Evolutionary conservation across 2,113 vertebrate species (phyloP).

Genomic region (Mola mola): DNA sequence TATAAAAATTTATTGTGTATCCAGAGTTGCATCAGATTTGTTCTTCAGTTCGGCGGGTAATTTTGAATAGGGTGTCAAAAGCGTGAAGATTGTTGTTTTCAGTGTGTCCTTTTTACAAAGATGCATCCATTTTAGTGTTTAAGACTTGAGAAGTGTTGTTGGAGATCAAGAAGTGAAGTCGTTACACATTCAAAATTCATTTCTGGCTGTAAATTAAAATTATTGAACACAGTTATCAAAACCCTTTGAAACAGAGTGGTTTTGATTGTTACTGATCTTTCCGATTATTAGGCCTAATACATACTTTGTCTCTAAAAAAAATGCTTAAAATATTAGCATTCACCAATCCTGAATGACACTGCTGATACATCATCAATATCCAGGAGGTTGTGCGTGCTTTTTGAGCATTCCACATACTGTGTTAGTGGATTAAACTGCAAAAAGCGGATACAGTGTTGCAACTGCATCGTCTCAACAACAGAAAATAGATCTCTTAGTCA

Average conservation of each 20-base stretch:
- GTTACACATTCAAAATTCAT: constrained; percentile 28
- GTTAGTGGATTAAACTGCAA: constrained; percentile 67
- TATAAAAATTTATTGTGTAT: constrained; percentile 2
- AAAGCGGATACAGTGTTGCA: constrained; percentile 68
- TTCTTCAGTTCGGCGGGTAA: constrained; percentile 25
- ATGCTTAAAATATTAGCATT: constrained; percentile 9
- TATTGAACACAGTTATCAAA: constrained; percentile 38
- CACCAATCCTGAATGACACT: constrained; percentile 48
- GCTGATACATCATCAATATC: constrained; percentile 37
- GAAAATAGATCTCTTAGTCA: constrained; percentile 82
- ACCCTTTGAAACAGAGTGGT: constrained; percentile 31
- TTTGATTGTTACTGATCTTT: constrained; percentile 27
- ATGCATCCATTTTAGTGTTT: constrained; percentile 38
- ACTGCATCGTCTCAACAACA: constrained; percentile 76
- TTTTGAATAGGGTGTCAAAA: constrained; percentile 42
- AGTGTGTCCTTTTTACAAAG: constrained; percentile 42
- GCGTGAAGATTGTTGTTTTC: constrained; percentile 39
- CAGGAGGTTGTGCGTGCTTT: constrained; percentile 40
- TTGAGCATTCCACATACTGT: constrained; percentile 65
- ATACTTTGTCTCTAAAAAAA: constrained; percentile 1
- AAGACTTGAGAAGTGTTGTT: constrained; percentile 17
- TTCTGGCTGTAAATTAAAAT: constrained; percentile 46
- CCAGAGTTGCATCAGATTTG: constrained; percentile 2
- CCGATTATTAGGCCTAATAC: background rate
- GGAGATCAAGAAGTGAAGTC: constrained; percentile 42